Conservation (phyloP, 1,140 invertebrate species). For the Homalodisca vitripennis region DNA sequence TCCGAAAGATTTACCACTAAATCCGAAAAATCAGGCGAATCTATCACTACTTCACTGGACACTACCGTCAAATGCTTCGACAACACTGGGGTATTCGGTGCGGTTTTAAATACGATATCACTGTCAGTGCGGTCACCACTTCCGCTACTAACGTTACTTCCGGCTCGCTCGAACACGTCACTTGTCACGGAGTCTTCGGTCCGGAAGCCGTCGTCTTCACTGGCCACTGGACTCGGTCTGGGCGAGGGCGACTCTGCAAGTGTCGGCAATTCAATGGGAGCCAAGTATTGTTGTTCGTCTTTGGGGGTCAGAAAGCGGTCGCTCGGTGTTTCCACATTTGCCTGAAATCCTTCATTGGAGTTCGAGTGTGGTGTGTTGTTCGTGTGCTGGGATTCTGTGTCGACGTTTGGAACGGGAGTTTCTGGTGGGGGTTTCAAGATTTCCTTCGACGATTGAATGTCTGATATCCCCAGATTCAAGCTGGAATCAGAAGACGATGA, state of each 20-base stretch:
- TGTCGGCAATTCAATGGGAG: neutral
- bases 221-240: neutral
- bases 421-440: neutral
- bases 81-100: conserved; percentile 27
- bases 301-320: neutral
- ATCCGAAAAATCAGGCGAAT: neutral
- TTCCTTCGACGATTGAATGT: neutral
- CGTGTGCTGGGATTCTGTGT: neutral
- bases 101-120: conserved; percentile 27
- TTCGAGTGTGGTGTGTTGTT: neutral
- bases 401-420: too few species aligned
- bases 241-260: neutral
- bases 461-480: neutral
- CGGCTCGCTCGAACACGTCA: conserved; percentile 8
- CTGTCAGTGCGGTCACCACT: conserved; percentile 10
- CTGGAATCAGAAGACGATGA: conserved; percentile 10
- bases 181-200: neutral
- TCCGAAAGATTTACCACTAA: neutral
- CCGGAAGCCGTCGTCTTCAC: neutral
- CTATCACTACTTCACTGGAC: neutral
- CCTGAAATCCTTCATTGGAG: too few species aligned
- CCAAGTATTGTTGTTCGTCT: neutral
- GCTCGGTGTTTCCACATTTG: neutral
- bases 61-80: conserved; percentile 14
- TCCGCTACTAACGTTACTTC: too few species aligned